Conservation (phyloP, 2,113 vertebrate genomes). For the Potamarius usumacintae region DNA sequence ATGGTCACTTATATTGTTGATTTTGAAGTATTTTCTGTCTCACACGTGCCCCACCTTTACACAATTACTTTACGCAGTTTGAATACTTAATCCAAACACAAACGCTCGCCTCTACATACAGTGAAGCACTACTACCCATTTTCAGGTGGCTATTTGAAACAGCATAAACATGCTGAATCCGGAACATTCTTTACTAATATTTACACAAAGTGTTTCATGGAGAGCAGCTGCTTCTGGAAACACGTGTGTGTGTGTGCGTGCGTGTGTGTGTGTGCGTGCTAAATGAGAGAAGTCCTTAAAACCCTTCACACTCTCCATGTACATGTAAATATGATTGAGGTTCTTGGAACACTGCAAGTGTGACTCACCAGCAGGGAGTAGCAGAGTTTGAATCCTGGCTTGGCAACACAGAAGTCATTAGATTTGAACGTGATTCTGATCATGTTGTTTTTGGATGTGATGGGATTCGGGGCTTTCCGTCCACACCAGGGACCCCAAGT, state of each 20-base stretch:
- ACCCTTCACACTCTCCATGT: not conserved
- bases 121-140: not conserved
- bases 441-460: conserved; percentile 86
- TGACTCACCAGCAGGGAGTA: conserved; percentile 89
- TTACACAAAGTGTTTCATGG: not conserved
- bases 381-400: conserved; percentile 94
- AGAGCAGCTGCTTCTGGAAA: conserved; percentile 6
- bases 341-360: not conserved
- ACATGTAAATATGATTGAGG: not conserved
- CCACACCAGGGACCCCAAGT: conserved; percentile 96
- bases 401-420: conserved; percentile 94
- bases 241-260: not conserved
- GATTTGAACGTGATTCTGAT: conserved; percentile 96
- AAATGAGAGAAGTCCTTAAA: not conserved
- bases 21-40: not conserved
- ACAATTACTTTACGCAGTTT: not conserved
- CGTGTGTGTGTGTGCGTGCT: too few species aligned
- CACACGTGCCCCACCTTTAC: not conserved
- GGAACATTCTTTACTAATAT: conserved; percentile 17
- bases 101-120: not conserved
- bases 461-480: conserved; percentile 82
- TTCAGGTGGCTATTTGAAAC: not conserved
- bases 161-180: not conserved
- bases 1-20: not conserved
- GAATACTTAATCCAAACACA: not conserved